Evolutionary conservation across 2,113 vertebrate species (phyloP).

Genomic region (Halcyon malimbica): DNA sequence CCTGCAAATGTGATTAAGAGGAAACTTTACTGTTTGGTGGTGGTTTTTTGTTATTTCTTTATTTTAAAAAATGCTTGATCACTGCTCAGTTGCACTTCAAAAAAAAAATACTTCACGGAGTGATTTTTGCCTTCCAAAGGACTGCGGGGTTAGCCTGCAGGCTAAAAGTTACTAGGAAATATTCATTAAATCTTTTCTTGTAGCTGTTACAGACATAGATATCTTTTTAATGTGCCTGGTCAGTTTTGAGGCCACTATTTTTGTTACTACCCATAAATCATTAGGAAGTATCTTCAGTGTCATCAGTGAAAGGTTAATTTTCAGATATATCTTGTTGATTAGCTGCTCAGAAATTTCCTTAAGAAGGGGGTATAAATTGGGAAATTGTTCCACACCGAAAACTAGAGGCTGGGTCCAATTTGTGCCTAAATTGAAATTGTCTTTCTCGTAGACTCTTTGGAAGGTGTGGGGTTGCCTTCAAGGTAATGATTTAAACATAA

Average conservation of each 20-base stretch:
- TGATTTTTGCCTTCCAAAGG: not conserved
- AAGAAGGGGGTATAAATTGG: constrained; percentile 59
- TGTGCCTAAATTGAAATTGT: constrained; percentile 51
- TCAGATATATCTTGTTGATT: constrained; percentile 54
- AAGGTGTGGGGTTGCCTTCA: constrained; percentile 59
- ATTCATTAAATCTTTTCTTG: constrained; percentile 51
- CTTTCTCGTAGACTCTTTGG: constrained; percentile 66
- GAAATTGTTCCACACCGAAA: constrained; percentile 57
- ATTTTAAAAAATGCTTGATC: not conserved
- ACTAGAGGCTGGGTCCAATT: constrained; percentile 45
- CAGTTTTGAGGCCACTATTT: constrained; percentile 53
- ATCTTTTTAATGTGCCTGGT: constrained; percentile 59
- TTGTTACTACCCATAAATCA: constrained; percentile 66
- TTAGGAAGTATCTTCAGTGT: constrained; percentile 69
- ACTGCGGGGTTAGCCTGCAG: not conserved
- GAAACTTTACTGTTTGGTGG: not conserved
- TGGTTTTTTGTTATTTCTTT: not conserved
- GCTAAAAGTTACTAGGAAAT: constrained; percentile 8
- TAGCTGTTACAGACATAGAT: constrained; percentile 33
- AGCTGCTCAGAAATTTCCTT: constrained; percentile 66
- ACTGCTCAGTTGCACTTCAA: not conserved
- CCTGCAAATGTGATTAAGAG: not conserved
- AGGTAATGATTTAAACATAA: constrained; percentile 79
- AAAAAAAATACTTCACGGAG: not conserved
- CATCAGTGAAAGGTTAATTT: constrained; percentile 68